Evolutionary conservation across 53 echinoderm and acorn worm genomes (phyloP).

Genomic region (Antedon mediterranea): DNA sequence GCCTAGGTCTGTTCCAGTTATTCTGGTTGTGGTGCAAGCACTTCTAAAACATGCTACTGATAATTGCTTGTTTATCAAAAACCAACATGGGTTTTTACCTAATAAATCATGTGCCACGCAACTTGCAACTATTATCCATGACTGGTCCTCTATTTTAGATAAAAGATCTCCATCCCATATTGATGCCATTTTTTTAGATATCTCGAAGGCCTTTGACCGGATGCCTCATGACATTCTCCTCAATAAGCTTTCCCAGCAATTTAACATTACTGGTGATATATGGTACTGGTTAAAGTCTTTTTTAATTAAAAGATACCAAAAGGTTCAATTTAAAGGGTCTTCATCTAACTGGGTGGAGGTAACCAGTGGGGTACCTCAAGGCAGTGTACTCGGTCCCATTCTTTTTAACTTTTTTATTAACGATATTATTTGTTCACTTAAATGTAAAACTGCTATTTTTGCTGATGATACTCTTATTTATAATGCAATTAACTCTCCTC

Average conservation of each 20-base stretch:
- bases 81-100: slow-evolving; percentile 13
- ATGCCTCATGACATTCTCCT: slow-evolving; percentile 31
- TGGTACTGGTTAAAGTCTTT: slow-evolving; percentile 18
- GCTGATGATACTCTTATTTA: no score
- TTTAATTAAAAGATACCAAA: background rate
- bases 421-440: no score
- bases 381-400: no score
- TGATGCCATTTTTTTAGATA: slow-evolving; percentile 22
- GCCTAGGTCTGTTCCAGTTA: no score
- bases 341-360: no score
- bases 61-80: slow-evolving; percentile 4
- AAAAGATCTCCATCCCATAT: slow-evolving; percentile 18
- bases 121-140: slow-evolving; percentile 10
- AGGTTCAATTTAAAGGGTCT: background rate
- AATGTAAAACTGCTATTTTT: no score
- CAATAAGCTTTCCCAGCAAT: slow-evolving; percentile 9
- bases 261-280: slow-evolving; percentile 9
- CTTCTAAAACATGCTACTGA: slow-evolving; percentile 5
- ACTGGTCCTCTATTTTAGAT: slow-evolving; percentile 19
- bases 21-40: background rate
- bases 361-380: no score
- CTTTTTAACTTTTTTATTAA: no score
- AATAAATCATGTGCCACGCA: slow-evolving; percentile 34
- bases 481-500: no score
- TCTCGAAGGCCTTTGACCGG: slow-evolving; percentile 24